Evolutionary conservation across 2,888 invertebrate species (phyloP).

Genomic region (Microplitis manilae): DNA sequence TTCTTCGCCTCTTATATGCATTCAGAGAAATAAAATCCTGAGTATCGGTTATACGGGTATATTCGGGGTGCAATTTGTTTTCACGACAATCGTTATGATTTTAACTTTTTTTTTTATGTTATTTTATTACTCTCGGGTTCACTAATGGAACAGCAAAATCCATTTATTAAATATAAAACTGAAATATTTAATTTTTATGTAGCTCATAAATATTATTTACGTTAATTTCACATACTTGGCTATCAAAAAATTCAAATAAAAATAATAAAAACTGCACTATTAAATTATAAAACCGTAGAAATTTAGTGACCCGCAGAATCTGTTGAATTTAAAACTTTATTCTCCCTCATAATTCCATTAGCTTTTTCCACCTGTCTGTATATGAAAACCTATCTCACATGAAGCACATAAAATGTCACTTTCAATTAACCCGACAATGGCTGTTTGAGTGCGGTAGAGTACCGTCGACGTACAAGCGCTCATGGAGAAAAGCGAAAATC

Average conservation of each 20-base stretch:
- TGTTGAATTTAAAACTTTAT: not conserved
- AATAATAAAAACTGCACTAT: no score
- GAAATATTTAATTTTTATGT: no score
- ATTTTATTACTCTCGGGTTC: not conserved
- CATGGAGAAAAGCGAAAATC: not conserved
- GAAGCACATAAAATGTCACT: slow-evolving; percentile 19
- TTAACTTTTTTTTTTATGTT: not conserved
- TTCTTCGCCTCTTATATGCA: slow-evolving; percentile 6
- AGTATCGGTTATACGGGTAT: slow-evolving; percentile 13
- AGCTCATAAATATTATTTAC: no score
- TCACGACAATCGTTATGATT: slow-evolving; percentile 15
- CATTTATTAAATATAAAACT: not conserved
- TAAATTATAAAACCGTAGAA: not conserved
- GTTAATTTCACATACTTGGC: no score
- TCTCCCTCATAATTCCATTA: not conserved
- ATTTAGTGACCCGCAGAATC: not conserved
- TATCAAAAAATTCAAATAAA: no score
- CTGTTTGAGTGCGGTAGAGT: not conserved
- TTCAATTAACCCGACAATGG: slow-evolving; percentile 30
- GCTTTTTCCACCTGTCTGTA: not conserved
- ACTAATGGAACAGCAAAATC: not conserved
- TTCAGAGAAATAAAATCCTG: slow-evolving; percentile 1
- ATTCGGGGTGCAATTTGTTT: slow-evolving; percentile 1
- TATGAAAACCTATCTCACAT: not conserved
- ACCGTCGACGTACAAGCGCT: no score